Conservation (phyloP, 2,888 invertebrate genomes). For the Erebia epiphron region DNA sequence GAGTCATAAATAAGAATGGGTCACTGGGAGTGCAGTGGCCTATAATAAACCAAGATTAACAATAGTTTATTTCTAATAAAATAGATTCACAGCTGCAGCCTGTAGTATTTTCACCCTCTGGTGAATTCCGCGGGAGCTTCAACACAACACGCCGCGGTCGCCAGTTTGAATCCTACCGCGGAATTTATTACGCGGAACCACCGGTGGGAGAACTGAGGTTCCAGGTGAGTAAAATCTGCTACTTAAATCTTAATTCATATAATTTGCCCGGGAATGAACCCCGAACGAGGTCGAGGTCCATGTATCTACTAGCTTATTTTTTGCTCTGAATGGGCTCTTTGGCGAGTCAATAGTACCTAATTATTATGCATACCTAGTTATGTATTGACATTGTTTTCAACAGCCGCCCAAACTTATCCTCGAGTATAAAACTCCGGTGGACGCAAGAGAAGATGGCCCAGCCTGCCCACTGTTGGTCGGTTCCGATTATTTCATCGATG, state of each 20-base stretch:
- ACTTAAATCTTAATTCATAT: too few species aligned
- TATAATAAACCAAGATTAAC: neutral
- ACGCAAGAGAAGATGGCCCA: slow-evolving; percentile 83
- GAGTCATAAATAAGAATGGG: too few species aligned
- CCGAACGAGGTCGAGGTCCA: too few species aligned
- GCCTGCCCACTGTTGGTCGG: slow-evolving; percentile 77
- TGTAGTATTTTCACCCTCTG: slow-evolving; percentile 49
- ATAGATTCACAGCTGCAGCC: slow-evolving; percentile 42
- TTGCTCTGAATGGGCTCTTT: too few species aligned
- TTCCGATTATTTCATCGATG: slow-evolving; percentile 63
- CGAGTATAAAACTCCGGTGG: slow-evolving; percentile 76
- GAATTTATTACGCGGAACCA: slow-evolving; percentile 69
- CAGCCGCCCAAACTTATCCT: slow-evolving; percentile 78
- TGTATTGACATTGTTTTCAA: neutral
- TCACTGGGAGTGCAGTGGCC: too few species aligned
- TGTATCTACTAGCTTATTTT: too few species aligned
- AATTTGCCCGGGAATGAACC: too few species aligned
- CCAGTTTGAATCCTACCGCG: slow-evolving; percentile 68
- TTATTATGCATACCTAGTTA: too few species aligned
- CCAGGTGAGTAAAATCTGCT: slow-evolving; percentile 49
- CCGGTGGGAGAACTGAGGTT: slow-evolving; percentile 64
- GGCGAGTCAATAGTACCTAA: too few species aligned
- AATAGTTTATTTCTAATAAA: neutral
- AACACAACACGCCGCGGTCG: slow-evolving; percentile 62
- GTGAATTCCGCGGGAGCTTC: slow-evolving; percentile 62